A percentile compares a stretch with the other conserved stretches of the same genome.
phyloP scores from a whole-genome alignment of 2,888 invertebrate species.

The Tachina fera region DNA sequence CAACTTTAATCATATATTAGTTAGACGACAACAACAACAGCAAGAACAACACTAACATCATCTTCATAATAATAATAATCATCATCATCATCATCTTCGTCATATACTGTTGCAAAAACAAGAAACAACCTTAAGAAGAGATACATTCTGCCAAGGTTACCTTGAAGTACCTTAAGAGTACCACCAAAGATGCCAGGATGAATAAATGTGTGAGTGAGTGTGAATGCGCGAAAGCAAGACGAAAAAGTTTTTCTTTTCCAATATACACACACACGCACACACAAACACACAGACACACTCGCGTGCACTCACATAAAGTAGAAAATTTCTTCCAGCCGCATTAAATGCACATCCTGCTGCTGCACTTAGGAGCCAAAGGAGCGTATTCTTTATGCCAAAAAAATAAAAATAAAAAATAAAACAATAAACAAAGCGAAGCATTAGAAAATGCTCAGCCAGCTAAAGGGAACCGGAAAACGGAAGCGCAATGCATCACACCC shows the following conservation, averaged over 20 bases:
- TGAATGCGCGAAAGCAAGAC: slow-evolving; percentile 5
- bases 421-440: slow-evolving; percentile 22
- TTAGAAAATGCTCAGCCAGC: slow-evolving; percentile 61
- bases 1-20: slow-evolving; percentile 37
- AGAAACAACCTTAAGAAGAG: slow-evolving; percentile 59
- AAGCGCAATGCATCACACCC: slow-evolving; percentile 71
- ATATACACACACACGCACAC: background rate
- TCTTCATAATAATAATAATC: background rate
- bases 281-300: background rate
- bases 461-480: slow-evolving; percentile 68
- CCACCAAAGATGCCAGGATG: slow-evolving; percentile 30
- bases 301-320: slow-evolving; percentile 21
- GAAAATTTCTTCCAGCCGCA: slow-evolving; percentile 50
- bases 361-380: slow-evolving; percentile 59
- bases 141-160: slow-evolving; percentile 64
- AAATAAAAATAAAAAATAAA: too few relatives aligned
- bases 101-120: background rate
- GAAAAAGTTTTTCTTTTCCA: slow-evolving; percentile 26
- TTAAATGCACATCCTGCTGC: slow-evolving; percentile 72
- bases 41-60: background rate
- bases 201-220: slow-evolving; percentile 5
- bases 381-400: slow-evolving; percentile 25
- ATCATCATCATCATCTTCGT: background rate
- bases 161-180: slow-evolving; percentile 63
- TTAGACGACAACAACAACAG: slow-evolving; percentile 39